Percentiles rank a stretch among this genome's conserved stretches.
Conservation (phyloP, 2,797 vertebrate genomes). For the Falco peregrinus region DNA sequence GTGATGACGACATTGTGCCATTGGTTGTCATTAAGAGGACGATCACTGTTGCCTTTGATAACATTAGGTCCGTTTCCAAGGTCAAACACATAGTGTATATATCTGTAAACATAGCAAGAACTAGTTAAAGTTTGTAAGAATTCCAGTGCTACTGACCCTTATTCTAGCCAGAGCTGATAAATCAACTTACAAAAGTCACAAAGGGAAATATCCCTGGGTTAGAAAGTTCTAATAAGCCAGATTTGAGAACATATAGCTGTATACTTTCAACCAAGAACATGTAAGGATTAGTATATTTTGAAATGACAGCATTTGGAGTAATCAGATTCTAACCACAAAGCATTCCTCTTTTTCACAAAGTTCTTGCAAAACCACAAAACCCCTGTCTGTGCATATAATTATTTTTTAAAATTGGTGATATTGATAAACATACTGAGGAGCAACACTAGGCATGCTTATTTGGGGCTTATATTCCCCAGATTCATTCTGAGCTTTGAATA, state of each 20-base stretch:
- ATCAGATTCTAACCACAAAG: neutral
- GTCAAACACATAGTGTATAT: conserved; percentile 98
- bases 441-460: neutral
- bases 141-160: neutral
- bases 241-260: neutral
- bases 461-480: neutral
- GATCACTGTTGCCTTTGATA: conserved; percentile 95
- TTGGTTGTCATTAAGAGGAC: conserved; percentile 96
- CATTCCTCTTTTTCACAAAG: neutral
- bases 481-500: neutral
- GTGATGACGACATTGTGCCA: conserved; percentile 99
- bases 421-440: neutral
- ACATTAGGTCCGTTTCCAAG: conserved; percentile 96
- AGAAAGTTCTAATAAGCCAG: neutral
- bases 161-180: neutral
- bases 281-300: neutral
- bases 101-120: conserved; percentile 74
- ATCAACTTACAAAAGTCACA: neutral
- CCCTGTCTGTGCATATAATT: neutral
- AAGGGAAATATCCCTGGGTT: neutral
- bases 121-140: neutral
- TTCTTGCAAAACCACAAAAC: neutral
- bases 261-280: neutral
- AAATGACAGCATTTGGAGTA: neutral
- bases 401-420: neutral